These are phyloP conservation scores for Euglossa dilemma DNA, from an alignment of 1,140 invertebrate species.

Conservation along the genomic window DNA sequence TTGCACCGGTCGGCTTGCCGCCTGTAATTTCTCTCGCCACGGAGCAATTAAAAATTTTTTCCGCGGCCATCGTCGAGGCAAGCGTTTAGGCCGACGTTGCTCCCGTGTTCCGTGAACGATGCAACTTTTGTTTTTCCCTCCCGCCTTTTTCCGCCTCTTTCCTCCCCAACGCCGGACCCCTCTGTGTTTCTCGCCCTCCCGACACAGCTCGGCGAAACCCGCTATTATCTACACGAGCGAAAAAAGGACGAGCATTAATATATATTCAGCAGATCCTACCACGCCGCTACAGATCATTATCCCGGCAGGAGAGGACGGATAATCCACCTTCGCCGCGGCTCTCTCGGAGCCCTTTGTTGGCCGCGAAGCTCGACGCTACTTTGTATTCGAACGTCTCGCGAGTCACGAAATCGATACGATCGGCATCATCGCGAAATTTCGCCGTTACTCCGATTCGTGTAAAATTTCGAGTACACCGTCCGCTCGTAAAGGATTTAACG, in stretches of 20 bases:
- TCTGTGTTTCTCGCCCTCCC: slow-evolving; percentile 35
- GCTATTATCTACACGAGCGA: slow-evolving; percentile 61
- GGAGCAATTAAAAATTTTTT: slow-evolving; percentile 68
- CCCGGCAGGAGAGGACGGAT: slow-evolving; percentile 27
- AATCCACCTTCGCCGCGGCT: slow-evolving; percentile 36
- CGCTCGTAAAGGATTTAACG: slow-evolving; percentile 15
- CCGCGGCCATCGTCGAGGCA: slow-evolving; percentile 22
- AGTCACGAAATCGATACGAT: slow-evolving; percentile 3
- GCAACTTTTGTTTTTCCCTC: slow-evolving; percentile 51
- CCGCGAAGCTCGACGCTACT: neutral
- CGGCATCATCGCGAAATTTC: neutral
- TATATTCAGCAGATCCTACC: slow-evolving; percentile 62
- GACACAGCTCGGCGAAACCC: slow-evolving; percentile 50
- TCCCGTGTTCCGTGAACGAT: slow-evolving; percentile 61
- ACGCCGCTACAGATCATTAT: slow-evolving; percentile 55
- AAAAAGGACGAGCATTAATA: slow-evolving; percentile 68
- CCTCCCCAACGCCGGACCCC: neutral
- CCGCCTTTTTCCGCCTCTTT: neutral
- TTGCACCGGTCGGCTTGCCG: slow-evolving; percentile 31
- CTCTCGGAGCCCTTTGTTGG: slow-evolving; percentile 39
- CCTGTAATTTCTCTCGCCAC: slow-evolving; percentile 61
- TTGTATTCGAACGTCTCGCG: slow-evolving; percentile 3
- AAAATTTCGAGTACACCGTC: neutral
- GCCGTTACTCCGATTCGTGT: slow-evolving; percentile 7
- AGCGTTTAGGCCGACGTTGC: slow-evolving; percentile 51